Percentiles rank a stretch among this genome's conserved stretches.
These are phyloP conservation scores for Zoanthus sociatus DNA, from an alignment of 92 coral and sea anemone species.

Conservation along the genomic window DNA sequence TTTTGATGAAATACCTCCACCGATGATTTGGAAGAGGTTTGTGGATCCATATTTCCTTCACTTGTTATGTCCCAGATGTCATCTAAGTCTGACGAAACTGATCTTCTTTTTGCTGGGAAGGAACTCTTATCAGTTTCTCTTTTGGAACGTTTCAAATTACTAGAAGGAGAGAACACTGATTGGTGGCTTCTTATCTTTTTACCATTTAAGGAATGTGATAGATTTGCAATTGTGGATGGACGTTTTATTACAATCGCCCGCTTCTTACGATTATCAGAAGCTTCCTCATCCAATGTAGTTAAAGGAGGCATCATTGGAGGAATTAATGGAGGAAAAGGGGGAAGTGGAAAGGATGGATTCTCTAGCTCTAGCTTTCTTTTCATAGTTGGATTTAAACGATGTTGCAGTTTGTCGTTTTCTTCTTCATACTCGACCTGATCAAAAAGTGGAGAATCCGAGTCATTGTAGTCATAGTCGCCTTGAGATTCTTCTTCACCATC, in stretches of 20 bases:
- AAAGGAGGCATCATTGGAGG: neutral
- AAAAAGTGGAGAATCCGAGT: conserved; percentile 6
- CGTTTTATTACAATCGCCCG: conserved; percentile 1
- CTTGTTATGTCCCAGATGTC: conserved; percentile 30
- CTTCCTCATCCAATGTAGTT: neutral
- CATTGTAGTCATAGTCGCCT: conserved; percentile 25
- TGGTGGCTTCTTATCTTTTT: neutral
- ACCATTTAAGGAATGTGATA: neutral
- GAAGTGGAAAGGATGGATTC: neutral
- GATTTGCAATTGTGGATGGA: neutral
- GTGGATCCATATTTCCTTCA: conserved; percentile 17
- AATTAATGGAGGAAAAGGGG: neutral
- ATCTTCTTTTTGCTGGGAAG: neutral
- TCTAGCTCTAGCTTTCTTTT: conserved; percentile 11
- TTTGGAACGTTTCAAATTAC: neutral
- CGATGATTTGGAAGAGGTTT: neutral
- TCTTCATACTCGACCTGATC: conserved; percentile 10
- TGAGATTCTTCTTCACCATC: neutral
- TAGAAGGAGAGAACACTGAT: neutral
- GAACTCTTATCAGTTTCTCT: neutral
- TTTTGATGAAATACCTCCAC: conserved; percentile 22
- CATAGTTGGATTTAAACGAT: neutral
- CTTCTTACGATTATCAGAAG: neutral
- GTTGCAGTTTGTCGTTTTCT: neutral
- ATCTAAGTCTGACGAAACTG: neutral